phyloP scores from a whole-genome alignment of 2,888 invertebrate genomes.

The Digitonthophagus gazella region DNA sequence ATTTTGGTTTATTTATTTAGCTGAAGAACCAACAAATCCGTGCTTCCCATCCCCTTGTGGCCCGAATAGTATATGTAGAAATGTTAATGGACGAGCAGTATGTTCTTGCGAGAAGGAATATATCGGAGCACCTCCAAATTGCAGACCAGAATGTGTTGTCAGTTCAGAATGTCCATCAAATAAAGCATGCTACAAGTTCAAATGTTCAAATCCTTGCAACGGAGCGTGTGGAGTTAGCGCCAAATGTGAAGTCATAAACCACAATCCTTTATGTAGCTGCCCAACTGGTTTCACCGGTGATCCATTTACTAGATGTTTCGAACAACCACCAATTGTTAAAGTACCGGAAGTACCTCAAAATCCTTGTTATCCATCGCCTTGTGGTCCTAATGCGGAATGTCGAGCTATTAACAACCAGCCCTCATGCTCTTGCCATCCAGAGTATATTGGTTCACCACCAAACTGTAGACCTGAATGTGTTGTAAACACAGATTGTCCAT shows the following conservation, averaged over 20 bases:
- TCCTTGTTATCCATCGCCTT: conserved; percentile 64
- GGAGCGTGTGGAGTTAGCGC: conserved; percentile 75
- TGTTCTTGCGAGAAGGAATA: conserved; percentile 72
- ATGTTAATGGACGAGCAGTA: conserved; percentile 65
- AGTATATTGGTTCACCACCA: conserved; percentile 72
- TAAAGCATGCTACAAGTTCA: conserved; percentile 72
- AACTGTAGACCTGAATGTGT: conserved; percentile 73
- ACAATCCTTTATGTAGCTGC: conserved; percentile 75
- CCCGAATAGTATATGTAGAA: conserved; percentile 69
- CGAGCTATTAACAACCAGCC: conserved; percentile 56
- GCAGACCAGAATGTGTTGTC: conserved; percentile 74
- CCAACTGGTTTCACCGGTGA: conserved; percentile 66
- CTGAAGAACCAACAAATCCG: conserved; percentile 52
- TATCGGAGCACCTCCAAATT: conserved; percentile 70
- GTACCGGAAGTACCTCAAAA: conserved; percentile 48
- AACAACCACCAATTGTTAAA: conserved; percentile 41
- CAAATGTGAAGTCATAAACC: conserved; percentile 71
- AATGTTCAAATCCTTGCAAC: conserved; percentile 71
- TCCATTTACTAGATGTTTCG: conserved; percentile 69
- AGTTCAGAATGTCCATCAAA: conserved; percentile 72
- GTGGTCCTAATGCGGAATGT: conserved; percentile 63
- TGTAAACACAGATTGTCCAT: conserved; percentile 67
- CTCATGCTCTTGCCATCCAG: conserved; percentile 67
- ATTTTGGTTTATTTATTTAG: too few relatives aligned
- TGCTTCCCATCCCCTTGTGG: conserved; percentile 76